Evolutionary conservation across 2,888 invertebrate species (phyloP), one percentile per base, ranked within the genome.

Genomic region (Archips xylosteana): DNA sequence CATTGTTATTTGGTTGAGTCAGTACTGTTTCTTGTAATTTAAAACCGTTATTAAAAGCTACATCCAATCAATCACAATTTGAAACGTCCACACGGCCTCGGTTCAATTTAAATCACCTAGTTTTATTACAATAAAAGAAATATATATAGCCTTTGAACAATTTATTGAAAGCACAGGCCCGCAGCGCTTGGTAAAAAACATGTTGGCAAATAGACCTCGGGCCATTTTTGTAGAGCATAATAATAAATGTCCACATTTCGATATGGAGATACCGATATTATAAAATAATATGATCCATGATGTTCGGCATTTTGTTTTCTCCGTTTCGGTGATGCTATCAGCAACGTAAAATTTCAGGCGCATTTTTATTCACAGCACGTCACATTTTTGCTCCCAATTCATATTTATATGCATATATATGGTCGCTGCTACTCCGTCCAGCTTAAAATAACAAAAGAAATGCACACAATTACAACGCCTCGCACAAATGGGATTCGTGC

Each of bases 1-100:
- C 45, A 45, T 54, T 54, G 69, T 74, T 65, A 60, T 54, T 65
- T 74, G 74, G 36, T 23, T 61, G 49, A 59, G 60, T 70, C 70
- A 47, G 32, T 74, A 34, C 39, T 13, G 23, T 34, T 34, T 60
- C 63, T 68, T 68, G 23, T 4, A 9, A 5, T 51, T 47, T 47
- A 36, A 59, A 36, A 12, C n/a, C 13, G 47, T n/a, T 42, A 63
- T 49, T 54, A 64, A 54, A 32, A 23, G n/a, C 13, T 13, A 57
- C 49, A 15, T 71, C 13, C 49, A 69, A 61, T 69, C 36, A 36
- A 57, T 57, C 32, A 1, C 9, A 23, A 12, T 32, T 23, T 9
- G 8, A 15, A 54, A 54, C 23, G 15, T 32, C 57, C 4, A 1
- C 4, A 12, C 32, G n/a, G 12, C 57, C 57, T 57, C 32, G 32